phyloP scores from a whole-genome alignment of 1,140 invertebrate species.

The Caenorhabditis brenneri region DNA sequence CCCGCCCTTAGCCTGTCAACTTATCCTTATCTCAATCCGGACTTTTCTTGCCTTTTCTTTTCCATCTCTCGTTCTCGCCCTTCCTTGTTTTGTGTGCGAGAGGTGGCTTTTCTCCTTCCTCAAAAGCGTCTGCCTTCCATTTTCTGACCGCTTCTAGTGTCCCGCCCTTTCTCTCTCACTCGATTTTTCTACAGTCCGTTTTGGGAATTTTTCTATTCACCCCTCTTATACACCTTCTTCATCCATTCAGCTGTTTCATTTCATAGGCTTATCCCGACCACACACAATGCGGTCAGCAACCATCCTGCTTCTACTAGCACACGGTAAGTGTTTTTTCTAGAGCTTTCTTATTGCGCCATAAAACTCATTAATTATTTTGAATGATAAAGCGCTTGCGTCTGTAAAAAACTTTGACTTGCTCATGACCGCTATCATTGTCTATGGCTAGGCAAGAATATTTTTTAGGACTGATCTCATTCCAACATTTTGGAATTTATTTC shows the following conservation, averaged over 20 bases:
- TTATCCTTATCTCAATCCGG: conserved; percentile 42
- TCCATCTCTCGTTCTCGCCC: background rate
- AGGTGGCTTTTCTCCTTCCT: background rate
- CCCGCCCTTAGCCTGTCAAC: conserved; percentile 42
- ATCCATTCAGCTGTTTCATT: background rate
- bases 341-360: too few species aligned
- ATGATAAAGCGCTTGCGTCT: too few species aligned
- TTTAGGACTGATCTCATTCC: too few species aligned
- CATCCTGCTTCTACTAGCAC: conserved; percentile 5
- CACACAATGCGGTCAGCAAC: background rate
- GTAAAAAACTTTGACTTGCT: too few species aligned
- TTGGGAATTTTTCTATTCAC: background rate
- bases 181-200: conserved; percentile 38
- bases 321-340: conserved; percentile 2
- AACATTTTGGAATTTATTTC: too few species aligned
- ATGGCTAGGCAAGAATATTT: too few species aligned
- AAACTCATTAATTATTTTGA: too few species aligned
- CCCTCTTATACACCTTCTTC: background rate
- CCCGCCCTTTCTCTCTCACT: conserved; percentile 32
- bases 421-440: too few species aligned
- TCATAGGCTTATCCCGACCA: background rate
- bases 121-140: conserved; percentile 38
- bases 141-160: conserved; percentile 25
- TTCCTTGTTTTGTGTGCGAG: conserved; percentile 31
- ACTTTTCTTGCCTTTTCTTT: conserved; percentile 39